phyloP scores from a whole-genome alignment of 2,797 vertebrate species.

The Lepidocolaptes lacrymiger region DNA sequence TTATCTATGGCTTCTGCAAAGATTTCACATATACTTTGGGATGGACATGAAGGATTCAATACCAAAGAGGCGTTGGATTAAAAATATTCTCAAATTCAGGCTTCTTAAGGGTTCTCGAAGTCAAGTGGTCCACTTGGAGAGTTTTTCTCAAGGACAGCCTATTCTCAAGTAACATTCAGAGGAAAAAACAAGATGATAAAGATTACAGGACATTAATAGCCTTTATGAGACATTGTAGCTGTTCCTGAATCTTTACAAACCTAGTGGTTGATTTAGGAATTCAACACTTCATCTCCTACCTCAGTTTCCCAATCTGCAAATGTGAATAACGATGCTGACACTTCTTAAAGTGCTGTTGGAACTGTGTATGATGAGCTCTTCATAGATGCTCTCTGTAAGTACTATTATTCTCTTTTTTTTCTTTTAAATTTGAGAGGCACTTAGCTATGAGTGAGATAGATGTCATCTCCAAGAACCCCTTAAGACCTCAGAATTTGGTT shows the following conservation, averaged over 20 bases:
- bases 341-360: neutral
- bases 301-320: neutral
- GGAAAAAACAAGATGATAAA: neutral
- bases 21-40: neutral
- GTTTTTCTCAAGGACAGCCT: neutral
- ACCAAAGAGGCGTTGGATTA: neutral
- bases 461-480: slow-evolving; percentile 25
- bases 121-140: neutral
- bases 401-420: neutral
- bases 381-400: neutral
- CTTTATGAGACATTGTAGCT: neutral
- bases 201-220: neutral
- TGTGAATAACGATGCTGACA: neutral
- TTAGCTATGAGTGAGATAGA: slow-evolving; percentile 7
- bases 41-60: neutral
- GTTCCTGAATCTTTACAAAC: neutral
- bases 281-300: neutral
- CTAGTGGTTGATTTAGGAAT: neutral
- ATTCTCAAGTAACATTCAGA: neutral
- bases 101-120: neutral
- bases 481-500: slow-evolving; percentile 4
- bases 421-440: slow-evolving; percentile 10
- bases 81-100: neutral
- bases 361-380: neutral
- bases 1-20: neutral